A percentile compares a stretch with the other conserved stretches of the same genome.
Evolutionary conservation across 2,888 invertebrate species (phyloP).

Genomic region (Eueremaeus valkanovi): DNA sequence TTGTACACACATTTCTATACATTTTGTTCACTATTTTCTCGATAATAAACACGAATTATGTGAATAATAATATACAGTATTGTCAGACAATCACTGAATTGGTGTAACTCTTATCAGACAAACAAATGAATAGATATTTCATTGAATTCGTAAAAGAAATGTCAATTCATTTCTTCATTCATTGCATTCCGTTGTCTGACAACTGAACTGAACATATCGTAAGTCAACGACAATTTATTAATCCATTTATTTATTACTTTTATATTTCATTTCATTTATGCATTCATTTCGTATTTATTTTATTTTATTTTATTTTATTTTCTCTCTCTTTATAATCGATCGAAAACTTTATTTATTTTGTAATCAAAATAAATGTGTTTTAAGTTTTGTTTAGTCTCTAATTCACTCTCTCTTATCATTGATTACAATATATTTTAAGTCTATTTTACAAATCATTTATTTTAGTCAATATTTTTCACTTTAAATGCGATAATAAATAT

Average conservation of each 20-base stretch:
- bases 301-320: not conserved
- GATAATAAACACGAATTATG: no score
- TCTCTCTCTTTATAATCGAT: no score
- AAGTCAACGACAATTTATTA: not conserved
- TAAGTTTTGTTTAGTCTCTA: not conserved
- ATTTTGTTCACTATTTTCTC: no score
- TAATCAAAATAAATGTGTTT: no score
- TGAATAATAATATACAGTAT: no score
- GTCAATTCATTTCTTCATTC: conserved; percentile 8
- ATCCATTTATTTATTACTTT: no score
- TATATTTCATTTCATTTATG: no score
- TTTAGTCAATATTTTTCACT: not conserved
- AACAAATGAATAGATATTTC: not conserved
- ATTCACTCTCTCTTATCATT: not conserved
- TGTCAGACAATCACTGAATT: not conserved
- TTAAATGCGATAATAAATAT: not conserved
- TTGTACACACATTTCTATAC: no score
- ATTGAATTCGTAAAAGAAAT: not conserved
- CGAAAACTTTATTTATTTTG: no score
- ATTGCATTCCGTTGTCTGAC: not conserved
- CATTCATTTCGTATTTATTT: not conserved
- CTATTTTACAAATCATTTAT: not conserved
- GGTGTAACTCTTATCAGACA: not conserved
- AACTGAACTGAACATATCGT: conserved; percentile 2
- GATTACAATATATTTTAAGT: not conserved